Evolutionary conservation across 2,113 vertebrate species (phyloP), one percentile per base, ranked within the genome.

Genomic region (Myotis yumanensis): DNA sequence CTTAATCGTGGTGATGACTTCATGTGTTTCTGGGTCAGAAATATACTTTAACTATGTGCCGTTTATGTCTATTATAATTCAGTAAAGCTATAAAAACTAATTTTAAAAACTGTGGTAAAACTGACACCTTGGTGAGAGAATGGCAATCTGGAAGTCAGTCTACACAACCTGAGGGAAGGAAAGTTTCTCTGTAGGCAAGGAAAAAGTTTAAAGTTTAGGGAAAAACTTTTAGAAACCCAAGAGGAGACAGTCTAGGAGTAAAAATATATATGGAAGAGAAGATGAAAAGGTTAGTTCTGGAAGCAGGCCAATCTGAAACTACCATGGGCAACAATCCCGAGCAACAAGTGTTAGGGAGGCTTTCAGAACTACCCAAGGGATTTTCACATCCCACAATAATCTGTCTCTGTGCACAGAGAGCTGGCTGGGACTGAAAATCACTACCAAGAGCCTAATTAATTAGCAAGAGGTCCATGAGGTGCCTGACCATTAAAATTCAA

Each of bases 261-360:
- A 93, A 93, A 69, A 25, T 43, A 62, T 52, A 43, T 15, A 75
- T 23, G 25, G n/a, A 69, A 73, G 37, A 64, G 35, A 85, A 84
- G 32, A 52, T 51, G 64, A 75, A 84, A 90, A 91, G 57, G 30
- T 86, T 54, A 37, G 12, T 71, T 86, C 16, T 64, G 17, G 46
- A 86, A 76, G 68, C 76, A 92, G 46, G 23, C 37, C 80, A 94
- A 85, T 9, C 64, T 64, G 72, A 73, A 66, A 23, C 30, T 35
- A 96, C 17, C 25, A 48, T 95, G 37, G 23, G 25, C 69, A 72
- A 88, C 54, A 76, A 93, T 75, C 85, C 66, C 62, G 37, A 75
- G 73, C 28, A 59, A 68, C 11, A 25, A 66, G 17, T 17, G 15
- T 62, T 75, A 81, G n/a, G 48, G 73, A 80, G n/a, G 57, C 28